Evolutionary conservation across 1,140 invertebrate species (phyloP), one percentile per base, ranked within the genome.

Genomic region (Drosophila arawakana): DNA sequence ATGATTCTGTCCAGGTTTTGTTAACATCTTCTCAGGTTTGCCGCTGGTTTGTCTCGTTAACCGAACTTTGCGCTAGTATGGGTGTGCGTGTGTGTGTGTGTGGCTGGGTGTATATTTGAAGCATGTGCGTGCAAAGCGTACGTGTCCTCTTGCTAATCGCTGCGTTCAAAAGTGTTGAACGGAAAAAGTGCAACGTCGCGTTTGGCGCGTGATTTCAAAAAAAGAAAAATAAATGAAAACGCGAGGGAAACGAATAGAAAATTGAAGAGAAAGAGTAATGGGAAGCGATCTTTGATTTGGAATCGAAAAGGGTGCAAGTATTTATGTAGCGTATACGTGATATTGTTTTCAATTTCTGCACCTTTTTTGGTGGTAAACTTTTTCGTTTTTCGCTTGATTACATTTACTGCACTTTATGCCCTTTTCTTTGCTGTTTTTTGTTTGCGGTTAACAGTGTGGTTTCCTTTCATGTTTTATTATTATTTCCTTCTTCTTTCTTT

Each of bases 91-190:
- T 61, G 37, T 34, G 49, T 34, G 54, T 44, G 25, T 8, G 9
- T 44, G 34, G 35, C 34, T 37, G 30, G 3, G 41, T n/a, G 5
- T 43, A 11, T 15, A 52, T 30, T 37, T 21, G 54, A 6, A 54
- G 35, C 37, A 21, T 25, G 50, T 41, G 34, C 39, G 30, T 44
- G 78, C 73, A 79, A 73, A 63, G 54, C 66, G 80, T 82, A 82
- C 80, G 80, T 82, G 80, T 82, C 61, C 76, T 82, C 83, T 83
- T 72, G 80, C 80, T 82, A 82, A 82, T 82, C 80, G 80, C 58
- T 63, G 72, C 76, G 66, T 83, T 75, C 78, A 79, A 76, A 76
- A 73, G 65, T 78, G 62, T 58, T 78, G 75, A 71, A 79, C 13
- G 54, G 30, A 25, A 59, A 57, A 72, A 58, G 9, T 79, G 80